Base-by-base conservation (phyloP, 2,888 invertebrate species). In the Andrena bucephala region DNA sequence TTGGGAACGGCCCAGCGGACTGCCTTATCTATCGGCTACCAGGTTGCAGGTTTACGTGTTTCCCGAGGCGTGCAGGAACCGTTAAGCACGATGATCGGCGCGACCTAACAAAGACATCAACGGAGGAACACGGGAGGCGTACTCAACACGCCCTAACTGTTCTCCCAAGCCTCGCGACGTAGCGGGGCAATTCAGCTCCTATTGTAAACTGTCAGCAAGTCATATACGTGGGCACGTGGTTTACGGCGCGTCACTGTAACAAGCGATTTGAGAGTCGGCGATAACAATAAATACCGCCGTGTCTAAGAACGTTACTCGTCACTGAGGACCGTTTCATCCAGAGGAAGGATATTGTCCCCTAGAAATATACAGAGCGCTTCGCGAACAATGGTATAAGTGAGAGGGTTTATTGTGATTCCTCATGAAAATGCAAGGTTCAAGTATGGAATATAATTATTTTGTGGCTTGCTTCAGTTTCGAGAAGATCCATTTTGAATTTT, bases 161-260 rank as follows among this genome's bases (percentile, higher is more conserved):
- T 77, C 69, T 59, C 67, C 74, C 42, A 68, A 71, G 70, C 72
- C 77, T 67, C 62, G 52, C 24, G 68, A 66, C 63, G 57, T 60
- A 57, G 68, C 62, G 72, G 48, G 67, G 79, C 75, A 75, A 84
- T 86, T 77, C 67, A 74, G 70, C 59, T 73, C 52, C 82, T 74
- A 86, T 79, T 86, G 86, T 86, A 59, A 84, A 82, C 81, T 85
- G 84, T 79, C 84, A 68, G 66, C 84, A 52, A 83, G 75, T 84
- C 84, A 70, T 76, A 73, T 69, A 72, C 75, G 72, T 79, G 84
- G 81, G 78, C 77, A 69, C 70, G 66, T 85, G 81, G 65, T 86
- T 86, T 86, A 84, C 77, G 82, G 67, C 33, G 71, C 76, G 78
- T 79, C 77, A 52, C 63, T n/a, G 67, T 84, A 85, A 87, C 81